Conservation (phyloP, 2,888 invertebrate genomes). For the Melangyna quadrimaculata region DNA sequence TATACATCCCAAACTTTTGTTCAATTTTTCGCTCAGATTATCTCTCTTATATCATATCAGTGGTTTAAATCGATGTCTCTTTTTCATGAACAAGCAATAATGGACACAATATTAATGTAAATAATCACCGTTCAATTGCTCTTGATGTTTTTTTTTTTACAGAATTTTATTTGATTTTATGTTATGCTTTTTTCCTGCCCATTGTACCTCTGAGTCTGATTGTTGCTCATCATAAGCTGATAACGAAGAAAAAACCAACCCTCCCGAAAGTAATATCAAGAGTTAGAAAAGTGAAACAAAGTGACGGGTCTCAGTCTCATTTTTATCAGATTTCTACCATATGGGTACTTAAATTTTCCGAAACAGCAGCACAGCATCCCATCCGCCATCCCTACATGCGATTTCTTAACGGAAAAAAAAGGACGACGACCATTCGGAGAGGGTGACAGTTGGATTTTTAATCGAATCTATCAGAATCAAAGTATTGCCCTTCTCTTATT, state of each 20-base stretch:
- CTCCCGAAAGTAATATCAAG: background rate
- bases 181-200: background rate
- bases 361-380: background rate
- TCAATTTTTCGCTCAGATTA: background rate
- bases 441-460: slow-evolving; percentile 38
- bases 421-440: background rate
- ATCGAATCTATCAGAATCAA: slow-evolving; percentile 44
- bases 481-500: slow-evolving; percentile 6
- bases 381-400: background rate
- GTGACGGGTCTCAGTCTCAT: slow-evolving; percentile 7
- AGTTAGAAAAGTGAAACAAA: background rate
- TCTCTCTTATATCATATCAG: background rate
- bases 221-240: background rate
- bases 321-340: slow-evolving; percentile 61
- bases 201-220: background rate
- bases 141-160: background rate
- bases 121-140: slow-evolving; percentile 12
- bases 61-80: background rate
- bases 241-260: background rate
- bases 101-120: slow-evolving; percentile 39
- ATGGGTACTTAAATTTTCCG: slow-evolving; percentile 36
- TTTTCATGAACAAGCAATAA: background rate
- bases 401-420: background rate
- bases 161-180: background rate
- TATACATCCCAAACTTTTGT: background rate